phyloP scores from a whole-genome alignment of 2,888 invertebrate species.

The Auanema sp. region DNA sequence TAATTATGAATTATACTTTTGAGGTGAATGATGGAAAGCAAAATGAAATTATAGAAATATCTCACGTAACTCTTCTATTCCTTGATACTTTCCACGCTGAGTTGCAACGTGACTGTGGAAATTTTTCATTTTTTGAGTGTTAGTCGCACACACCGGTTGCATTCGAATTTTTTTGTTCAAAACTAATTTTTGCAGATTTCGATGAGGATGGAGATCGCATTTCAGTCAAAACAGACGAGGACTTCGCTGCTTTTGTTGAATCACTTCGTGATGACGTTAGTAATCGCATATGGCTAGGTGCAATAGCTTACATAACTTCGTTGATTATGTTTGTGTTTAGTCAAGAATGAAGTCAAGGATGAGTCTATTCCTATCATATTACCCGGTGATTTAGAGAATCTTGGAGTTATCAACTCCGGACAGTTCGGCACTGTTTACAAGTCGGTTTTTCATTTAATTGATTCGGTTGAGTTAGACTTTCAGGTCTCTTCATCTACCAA shows the following conservation, averaged over 20 bases:
- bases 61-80: slow-evolving; percentile 14
- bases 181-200: slow-evolving; percentile 10
- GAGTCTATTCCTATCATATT: background rate
- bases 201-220: slow-evolving; percentile 20
- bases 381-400: slow-evolving; percentile 12
- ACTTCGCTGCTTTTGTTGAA: slow-evolving; percentile 9
- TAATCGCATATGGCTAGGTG: background rate
- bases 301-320: background rate
- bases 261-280: background rate
- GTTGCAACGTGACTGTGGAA: slow-evolving; percentile 1
- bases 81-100: slow-evolving; percentile 19
- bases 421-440: slow-evolving; percentile 20
- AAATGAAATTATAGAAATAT: slow-evolving; percentile 4
- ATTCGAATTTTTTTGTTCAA: too few species aligned
- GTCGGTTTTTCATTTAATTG: slow-evolving; percentile 1
- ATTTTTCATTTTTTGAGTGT: slow-evolving; percentile 15
- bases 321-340: background rate
- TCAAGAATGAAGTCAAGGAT: background rate
- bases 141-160: background rate
- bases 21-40: background rate
- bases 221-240: slow-evolving; percentile 9
- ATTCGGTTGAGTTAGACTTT: background rate
- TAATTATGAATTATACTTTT: background rate
- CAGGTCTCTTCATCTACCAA: slow-evolving; percentile 19
- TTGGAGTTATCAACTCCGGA: slow-evolving; percentile 9